A percentile compares a stretch with the other conserved stretches of the same genome.
These are phyloP conservation scores for Volucella bombylans DNA, from an alignment of 2,888 invertebrate species.

Conservation along the genomic window DNA sequence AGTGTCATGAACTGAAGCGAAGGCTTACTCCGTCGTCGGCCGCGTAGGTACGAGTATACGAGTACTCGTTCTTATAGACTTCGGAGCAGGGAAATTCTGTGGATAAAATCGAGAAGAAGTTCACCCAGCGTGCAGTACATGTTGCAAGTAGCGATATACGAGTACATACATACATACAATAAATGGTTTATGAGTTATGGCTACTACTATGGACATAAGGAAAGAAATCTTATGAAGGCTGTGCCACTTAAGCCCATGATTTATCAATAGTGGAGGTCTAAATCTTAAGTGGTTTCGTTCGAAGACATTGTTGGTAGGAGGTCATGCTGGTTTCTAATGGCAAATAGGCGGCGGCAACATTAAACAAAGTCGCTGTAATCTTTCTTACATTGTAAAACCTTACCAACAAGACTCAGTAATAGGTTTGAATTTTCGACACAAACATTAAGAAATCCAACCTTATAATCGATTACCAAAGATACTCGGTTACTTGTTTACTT, in stretches of 20 bases:
- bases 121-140: conserved; percentile 28
- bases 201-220: too few species aligned
- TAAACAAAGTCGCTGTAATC: too few species aligned
- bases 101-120: conserved; percentile 10
- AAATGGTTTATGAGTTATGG: neutral
- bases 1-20: conserved; percentile 59
- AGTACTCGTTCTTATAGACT: neutral
- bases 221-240: neutral
- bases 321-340: neutral
- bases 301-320: neutral
- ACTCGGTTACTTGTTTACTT: too few species aligned
- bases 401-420: too few species aligned
- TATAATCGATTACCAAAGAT: too few species aligned
- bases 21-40: conserved; percentile 22
- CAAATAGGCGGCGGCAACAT: too few species aligned
- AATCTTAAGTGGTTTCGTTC: conserved; percentile 1
- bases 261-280: neutral
- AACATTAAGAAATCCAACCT: too few species aligned
- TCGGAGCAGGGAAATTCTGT: conserved; percentile 10
- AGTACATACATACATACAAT: neutral
- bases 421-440: too few species aligned
- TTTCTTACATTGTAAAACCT: too few species aligned
- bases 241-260: neutral
- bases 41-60: too few species aligned
- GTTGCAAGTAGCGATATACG: conserved; percentile 14